These are phyloP conservation scores for Actenoides hombroni DNA, from an alignment of 2,113 vertebrate species.

Conservation along the genomic window DNA sequence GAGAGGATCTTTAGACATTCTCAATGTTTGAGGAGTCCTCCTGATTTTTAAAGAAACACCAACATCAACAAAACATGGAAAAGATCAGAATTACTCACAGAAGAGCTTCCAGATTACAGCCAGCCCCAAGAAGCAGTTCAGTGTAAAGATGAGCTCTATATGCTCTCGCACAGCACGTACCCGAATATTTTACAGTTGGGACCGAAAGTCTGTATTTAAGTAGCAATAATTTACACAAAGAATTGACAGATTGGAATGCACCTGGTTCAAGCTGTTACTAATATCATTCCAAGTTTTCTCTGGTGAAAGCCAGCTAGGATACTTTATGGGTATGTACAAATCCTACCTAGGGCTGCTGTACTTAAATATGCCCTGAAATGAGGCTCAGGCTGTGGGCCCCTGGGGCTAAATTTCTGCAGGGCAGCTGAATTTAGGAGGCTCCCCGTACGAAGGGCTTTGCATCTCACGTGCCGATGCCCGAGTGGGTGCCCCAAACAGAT, in stretches of 20 bases:
- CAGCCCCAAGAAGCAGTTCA: not conserved
- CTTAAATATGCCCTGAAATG: not conserved
- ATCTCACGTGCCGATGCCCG: rapidly evolving
- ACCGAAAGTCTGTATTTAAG: slow-evolving; percentile 30
- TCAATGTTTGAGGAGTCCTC: rapidly evolving
- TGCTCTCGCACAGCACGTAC: not conserved
- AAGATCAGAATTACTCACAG: not conserved
- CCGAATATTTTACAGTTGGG: slow-evolving; percentile 25
- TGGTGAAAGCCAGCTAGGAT: not conserved
- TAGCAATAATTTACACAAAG: slow-evolving; percentile 15
- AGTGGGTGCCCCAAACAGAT: rapidly evolving
- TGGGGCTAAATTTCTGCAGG: not conserved
- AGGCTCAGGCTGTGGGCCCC: not conserved
- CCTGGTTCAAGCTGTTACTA: slow-evolving; percentile 13
- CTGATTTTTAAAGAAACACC: not conserved
- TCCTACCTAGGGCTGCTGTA: not conserved
- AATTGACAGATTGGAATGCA: slow-evolving; percentile 56
- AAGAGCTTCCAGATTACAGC: not conserved
- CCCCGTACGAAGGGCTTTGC: rapidly evolving
- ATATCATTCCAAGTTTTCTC: slow-evolving; percentile 11
- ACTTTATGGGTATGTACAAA: not conserved
- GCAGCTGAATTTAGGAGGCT: not conserved
- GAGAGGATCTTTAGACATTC: not conserved
- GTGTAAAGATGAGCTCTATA: not conserved
- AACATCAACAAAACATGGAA: not conserved